These are phyloP conservation scores for Equus quagga DNA, from an alignment of 2,113 vertebrate genomes.

Conservation along the genomic window DNA sequence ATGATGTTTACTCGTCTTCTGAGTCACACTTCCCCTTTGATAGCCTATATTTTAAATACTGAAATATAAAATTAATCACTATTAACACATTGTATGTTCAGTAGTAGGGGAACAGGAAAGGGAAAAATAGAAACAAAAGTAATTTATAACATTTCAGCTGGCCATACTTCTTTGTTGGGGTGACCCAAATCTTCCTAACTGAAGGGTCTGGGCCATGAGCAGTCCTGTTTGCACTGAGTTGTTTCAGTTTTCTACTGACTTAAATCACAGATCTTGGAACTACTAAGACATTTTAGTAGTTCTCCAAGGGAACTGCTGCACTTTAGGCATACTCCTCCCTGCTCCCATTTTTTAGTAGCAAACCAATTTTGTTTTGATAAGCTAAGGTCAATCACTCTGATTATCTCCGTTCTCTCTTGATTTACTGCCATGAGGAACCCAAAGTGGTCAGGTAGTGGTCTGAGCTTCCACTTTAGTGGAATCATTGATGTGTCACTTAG, in stretches of 20 bases:
- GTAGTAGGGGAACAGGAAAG: neutral
- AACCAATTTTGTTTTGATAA: conserved; percentile 9
- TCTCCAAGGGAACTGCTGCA: neutral
- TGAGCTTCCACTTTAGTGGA: neutral
- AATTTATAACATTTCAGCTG: neutral
- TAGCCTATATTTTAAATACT: neutral
- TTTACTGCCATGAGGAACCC: neutral
- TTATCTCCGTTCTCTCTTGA: neutral
- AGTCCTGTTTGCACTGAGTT: neutral
- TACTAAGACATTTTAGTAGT: neutral
- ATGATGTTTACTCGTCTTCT: neutral
- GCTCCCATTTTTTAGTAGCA: neutral
- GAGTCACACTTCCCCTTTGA: neutral
- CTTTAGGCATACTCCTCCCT: neutral
- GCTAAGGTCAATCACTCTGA: neutral
- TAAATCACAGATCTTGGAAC: neutral
- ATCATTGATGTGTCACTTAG: neutral
- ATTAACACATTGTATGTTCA: neutral
- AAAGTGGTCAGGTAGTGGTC: neutral
- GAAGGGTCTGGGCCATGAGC: neutral
- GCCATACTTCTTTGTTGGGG: neutral
- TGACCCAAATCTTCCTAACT: neutral
- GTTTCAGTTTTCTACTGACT: conserved; percentile 19
- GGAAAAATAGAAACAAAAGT: conserved; percentile 38
- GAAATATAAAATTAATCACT: neutral